These are phyloP conservation scores for Machaerirhynchus nigripectus DNA, from an alignment of 2,113 vertebrate genomes.

Conservation along the genomic window DNA sequence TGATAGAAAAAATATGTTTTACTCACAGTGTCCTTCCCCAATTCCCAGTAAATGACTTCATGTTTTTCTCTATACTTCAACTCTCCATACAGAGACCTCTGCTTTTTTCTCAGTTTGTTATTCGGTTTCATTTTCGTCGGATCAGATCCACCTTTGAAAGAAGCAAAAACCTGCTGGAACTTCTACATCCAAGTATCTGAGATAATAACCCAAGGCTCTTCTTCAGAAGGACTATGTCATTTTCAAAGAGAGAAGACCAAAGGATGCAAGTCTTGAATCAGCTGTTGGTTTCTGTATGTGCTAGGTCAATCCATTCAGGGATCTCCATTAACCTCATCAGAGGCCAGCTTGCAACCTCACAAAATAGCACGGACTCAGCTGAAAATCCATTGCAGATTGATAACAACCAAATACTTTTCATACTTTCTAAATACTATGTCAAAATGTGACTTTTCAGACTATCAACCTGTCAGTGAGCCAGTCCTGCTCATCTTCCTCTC, in stretches of 20 bases:
- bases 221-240: background rate
- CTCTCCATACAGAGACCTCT: background rate
- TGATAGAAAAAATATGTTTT: background rate
- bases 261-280: background rate
- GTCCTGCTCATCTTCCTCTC: background rate
- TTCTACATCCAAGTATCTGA: background rate
- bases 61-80: background rate
- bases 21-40: background rate
- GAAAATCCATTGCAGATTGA: background rate
- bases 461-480: background rate
- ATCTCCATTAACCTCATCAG: background rate
- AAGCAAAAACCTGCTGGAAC: background rate
- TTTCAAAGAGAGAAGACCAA: background rate
- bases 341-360: background rate
- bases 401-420: background rate
- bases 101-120: background rate
- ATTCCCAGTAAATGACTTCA: background rate
- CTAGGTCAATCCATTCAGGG: background rate
- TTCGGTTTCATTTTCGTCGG: background rate
- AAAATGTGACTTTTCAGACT: background rate
- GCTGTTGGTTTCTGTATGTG: background rate
- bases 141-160: background rate
- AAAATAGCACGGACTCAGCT: fast-evolving
- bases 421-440: background rate
- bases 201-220: background rate